Percentiles rank a stretch among this genome's conserved stretches.
Evolutionary conservation across 2,888 invertebrate genomes (phyloP).

Genomic region (Eristalis arbustorum): DNA sequence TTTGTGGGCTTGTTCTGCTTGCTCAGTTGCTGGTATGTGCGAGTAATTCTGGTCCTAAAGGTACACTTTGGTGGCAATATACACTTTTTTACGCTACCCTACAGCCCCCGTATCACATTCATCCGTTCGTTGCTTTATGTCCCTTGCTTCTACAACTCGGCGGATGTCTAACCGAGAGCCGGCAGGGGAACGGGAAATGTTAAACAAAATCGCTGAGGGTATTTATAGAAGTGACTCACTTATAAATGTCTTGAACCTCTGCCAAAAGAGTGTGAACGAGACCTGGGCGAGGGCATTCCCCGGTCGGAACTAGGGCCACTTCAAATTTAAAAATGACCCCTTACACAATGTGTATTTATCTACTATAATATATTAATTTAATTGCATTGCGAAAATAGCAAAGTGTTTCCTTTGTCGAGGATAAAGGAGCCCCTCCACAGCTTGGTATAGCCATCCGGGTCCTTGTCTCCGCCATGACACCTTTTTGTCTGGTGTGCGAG

Average conservation of each 20-base stretch:
- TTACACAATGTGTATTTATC: constrained; percentile 57
- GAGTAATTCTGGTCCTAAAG: constrained; percentile 56
- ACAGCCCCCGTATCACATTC: constrained; percentile 35
- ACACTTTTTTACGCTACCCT: constrained; percentile 6
- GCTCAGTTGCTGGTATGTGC: constrained; percentile 19
- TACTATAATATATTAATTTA: constrained; percentile 66
- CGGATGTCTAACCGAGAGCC: constrained; percentile 19
- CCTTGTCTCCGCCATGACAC: constrained; percentile 58
- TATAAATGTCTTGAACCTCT: constrained; percentile 59
- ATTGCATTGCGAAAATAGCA: constrained; percentile 68
- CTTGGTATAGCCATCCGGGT: constrained; percentile 41
- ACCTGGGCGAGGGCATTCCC: neutral
- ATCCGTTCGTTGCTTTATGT: constrained; percentile 16
- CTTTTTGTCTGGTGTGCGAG: constrained; percentile 62
- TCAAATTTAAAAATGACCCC: constrained; percentile 15
- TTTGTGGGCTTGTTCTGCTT: constrained; percentile 62
- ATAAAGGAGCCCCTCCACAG: constrained; percentile 64
- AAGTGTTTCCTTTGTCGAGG: constrained; percentile 70
- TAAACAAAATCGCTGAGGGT: constrained; percentile 32
- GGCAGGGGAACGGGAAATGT: neutral
- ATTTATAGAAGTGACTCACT: constrained; percentile 69
- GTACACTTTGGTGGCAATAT: constrained; percentile 60
- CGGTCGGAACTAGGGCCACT: constrained; percentile 21
- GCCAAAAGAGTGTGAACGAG: constrained; percentile 41
- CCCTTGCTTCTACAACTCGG: constrained; percentile 15